Base-by-base conservation (phyloP, 30 jellyfish, hydroid and myxozoan species). In the Cassiopea xamachana region DNA sequence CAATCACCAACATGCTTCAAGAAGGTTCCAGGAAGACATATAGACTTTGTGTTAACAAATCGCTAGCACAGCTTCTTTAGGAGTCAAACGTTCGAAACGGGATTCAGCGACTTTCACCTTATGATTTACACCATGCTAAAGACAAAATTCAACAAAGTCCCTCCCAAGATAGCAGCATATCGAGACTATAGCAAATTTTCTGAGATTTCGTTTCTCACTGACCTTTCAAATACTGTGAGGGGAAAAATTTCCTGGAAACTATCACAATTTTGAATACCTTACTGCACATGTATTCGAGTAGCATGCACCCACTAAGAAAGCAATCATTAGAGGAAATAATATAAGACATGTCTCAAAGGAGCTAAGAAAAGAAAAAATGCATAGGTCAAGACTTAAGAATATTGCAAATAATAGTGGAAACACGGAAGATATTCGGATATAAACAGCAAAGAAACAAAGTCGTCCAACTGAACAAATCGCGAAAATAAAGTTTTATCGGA, bases 361-460 rank as follows among this genome's bases (percentile, higher is more conserved):
- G 5, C 78, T 69, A 69, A 69, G 14, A 14, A 69, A 69, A 69
- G 78, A 69, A 69, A 69, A 2, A 2, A 69, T 69, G 12, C 78
- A 69, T 69, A 69, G 78, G 47, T 16, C 48, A n/a, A 69, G 48
- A 39, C 47, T 39, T 14, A 69, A 69, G 3, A 69, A 16, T 69
- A 69, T 4, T 16, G 16, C 78, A 69, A 14, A 14, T n/a, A 69
- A 9, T 2, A 69, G 78, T n/a, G 78, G 78, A 2, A 39, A 69
- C 6, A 39, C 7, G 78, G 48, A 14, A 69, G 78, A 69, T 69
- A 69, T 69, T 39, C 16, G 78, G 78, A 50, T 78, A 78, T 78
- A 78, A 46, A 55, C 45, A 55, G 74, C 73, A 78, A 51, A 78
- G 87, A 55, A 78, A 78, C n/a, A 78, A 78, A 78, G 62, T 78